These are phyloP conservation scores for Phyllopteryx taeniolatus DNA, from an alignment of 2,113 vertebrate genomes.

Conservation along the genomic window DNA sequence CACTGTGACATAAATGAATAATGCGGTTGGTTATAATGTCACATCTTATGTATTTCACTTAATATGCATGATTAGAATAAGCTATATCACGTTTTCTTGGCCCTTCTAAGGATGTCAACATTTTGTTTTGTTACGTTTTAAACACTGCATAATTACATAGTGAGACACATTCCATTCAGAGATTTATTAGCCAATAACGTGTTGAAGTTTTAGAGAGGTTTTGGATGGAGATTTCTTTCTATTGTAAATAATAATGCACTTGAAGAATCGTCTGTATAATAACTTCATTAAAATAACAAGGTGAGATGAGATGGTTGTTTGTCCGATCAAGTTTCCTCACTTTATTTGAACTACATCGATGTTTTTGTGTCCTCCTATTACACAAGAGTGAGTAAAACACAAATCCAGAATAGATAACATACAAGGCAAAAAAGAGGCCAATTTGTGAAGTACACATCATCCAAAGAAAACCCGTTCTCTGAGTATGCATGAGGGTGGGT, in stretches of 20 bases:
- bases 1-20: background rate
- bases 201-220: background rate
- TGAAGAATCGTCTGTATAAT: slow-evolving; percentile 9
- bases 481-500: background rate
- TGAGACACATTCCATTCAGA: background rate
- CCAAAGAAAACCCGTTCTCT: background rate
- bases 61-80: slow-evolving; percentile 20
- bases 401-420: background rate
- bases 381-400: background rate
- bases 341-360: background rate
- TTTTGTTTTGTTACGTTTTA: background rate
- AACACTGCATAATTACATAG: background rate
- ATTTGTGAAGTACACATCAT: background rate
- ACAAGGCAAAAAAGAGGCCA: background rate
- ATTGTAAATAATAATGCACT: background rate
- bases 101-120: background rate
- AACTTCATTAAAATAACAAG: slow-evolving; percentile 38
- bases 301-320: slow-evolving; percentile 18
- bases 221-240: background rate
- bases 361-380: background rate
- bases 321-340: background rate
- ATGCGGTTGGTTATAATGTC: background rate
- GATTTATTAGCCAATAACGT: background rate
- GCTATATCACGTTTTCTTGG: background rate
- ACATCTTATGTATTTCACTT: slow-evolving; percentile 1